Conservation (phyloP, 1,140 invertebrate species). For the Cardiocondyla obscurior region DNA sequence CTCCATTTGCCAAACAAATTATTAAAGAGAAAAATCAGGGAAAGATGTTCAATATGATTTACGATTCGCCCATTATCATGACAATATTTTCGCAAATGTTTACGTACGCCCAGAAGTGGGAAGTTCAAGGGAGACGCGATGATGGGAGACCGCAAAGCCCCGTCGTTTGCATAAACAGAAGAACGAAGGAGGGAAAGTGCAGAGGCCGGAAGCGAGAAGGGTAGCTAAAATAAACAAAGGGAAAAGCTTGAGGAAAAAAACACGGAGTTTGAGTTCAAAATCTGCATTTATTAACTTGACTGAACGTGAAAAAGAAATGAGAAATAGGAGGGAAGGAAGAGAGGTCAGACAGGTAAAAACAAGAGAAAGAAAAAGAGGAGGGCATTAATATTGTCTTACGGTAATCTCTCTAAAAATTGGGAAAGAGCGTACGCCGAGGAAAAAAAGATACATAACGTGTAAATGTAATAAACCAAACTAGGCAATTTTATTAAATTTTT, state of each 20-base stretch:
- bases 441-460: not conserved
- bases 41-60: not conserved
- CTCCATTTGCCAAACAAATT: not conserved
- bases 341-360: slow-evolving; percentile 1
- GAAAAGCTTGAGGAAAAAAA: slow-evolving; percentile 18
- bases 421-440: not conserved
- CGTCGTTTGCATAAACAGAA: slow-evolving; percentile 43
- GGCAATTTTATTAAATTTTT: not conserved
- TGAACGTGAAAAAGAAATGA: slow-evolving; percentile 16
- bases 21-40: not conserved
- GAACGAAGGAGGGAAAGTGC: not conserved
- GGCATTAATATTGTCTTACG: not conserved
- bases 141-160: slow-evolving; percentile 17
- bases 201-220: slow-evolving; percentile 14
- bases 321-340: not conserved
- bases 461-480: not conserved
- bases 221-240: slow-evolving; percentile 29
- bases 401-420: slow-evolving; percentile 9
- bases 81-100: slow-evolving; percentile 54
- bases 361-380: not conserved
- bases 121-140: slow-evolving; percentile 21
- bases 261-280: slow-evolving; percentile 37
- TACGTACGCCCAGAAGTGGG: not conserved
- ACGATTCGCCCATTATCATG: not conserved
- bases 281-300: slow-evolving; percentile 54